Conservation (phyloP, 2,888 invertebrate species). For the Spilarctia lutea region DNA sequence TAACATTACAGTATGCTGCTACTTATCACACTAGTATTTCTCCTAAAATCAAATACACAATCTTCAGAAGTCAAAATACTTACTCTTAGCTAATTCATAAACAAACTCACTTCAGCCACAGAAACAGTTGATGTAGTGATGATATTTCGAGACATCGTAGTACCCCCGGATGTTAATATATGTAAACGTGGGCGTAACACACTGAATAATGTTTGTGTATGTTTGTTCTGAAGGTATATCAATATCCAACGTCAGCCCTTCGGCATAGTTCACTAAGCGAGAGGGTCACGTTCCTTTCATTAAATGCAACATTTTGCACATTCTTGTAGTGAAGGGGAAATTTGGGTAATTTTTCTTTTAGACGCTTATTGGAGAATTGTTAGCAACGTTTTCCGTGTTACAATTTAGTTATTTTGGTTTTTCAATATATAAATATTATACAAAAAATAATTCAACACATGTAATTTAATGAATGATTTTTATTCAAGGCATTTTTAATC, state of each 20-base stretch:
- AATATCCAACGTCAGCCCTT: conserved; percentile 51
- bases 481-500: no score
- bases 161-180: conserved; percentile 39
- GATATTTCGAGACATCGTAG: conserved; percentile 28
- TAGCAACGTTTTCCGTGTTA: background rate
- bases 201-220: conserved; percentile 59
- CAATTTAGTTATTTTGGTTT: background rate
- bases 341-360: conserved; percentile 7
- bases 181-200: conserved; percentile 52
- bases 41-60: no score
- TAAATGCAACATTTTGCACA: conserved; percentile 41
- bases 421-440: background rate
- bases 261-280: conserved; percentile 44
- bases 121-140: background rate
- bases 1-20: no score
- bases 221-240: conserved; percentile 54
- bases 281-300: conserved; percentile 40
- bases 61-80: background rate
- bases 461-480: no score
- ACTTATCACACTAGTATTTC: no score
- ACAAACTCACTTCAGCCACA: background rate
- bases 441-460: no score
- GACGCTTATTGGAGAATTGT: background rate
- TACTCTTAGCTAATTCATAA: background rate
- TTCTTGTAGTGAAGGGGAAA: conserved; percentile 13